Evolutionary conservation across 2,113 vertebrate species (phyloP), one percentile per base, ranked within the genome.

Genomic region (Petroica traversi): DNA sequence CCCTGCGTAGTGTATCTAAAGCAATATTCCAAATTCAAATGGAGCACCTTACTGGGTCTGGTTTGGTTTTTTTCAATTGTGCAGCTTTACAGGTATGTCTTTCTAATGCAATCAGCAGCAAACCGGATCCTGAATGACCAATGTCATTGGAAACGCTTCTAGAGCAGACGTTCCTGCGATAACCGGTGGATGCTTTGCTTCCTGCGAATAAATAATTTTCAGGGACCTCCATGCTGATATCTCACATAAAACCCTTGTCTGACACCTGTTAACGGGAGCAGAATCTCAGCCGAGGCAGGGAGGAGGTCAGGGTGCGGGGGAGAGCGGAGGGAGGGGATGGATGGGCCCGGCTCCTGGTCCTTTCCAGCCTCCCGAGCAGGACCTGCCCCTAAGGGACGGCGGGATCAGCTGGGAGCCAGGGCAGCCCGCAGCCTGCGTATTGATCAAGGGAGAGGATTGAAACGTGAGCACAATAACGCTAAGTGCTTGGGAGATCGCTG

Each of bases 401-500:
- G 31, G 10, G 64, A 61, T 41, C 10, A 61, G 57, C 73, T 14
- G 69, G 34, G 28, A 55, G 33, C 55, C 28, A n/a, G 12, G 29
- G 83, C 5, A n/a, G 73, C 75, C 14, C 10, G 1, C 85, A 41
- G 62, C 45, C 5, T 8, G 46, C 5, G 57, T 28, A 14, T 61
- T 84, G 31, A 40, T 29, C 8, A 2, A 41, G 61, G 59, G 45
- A 71, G 45, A 19, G 19, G 51, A 18, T 4, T 75, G 86, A 64
- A 79, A 93, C 73, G 61, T 45, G 25, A 0, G 19, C 66, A 68
- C 45, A 49, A 13, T 29, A 31, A n/a, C 5, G 2, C 73, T 58
- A 81, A 91, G 54, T 58, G 64, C 69, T 85, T 55, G 49, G 88
- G 66, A 41, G 88, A 93, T 85, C 77, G 14, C 69, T 5, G 92